phyloP scores from a whole-genome alignment of 2,113 vertebrate species.

The Paramormyrops kingsleyae region DNA sequence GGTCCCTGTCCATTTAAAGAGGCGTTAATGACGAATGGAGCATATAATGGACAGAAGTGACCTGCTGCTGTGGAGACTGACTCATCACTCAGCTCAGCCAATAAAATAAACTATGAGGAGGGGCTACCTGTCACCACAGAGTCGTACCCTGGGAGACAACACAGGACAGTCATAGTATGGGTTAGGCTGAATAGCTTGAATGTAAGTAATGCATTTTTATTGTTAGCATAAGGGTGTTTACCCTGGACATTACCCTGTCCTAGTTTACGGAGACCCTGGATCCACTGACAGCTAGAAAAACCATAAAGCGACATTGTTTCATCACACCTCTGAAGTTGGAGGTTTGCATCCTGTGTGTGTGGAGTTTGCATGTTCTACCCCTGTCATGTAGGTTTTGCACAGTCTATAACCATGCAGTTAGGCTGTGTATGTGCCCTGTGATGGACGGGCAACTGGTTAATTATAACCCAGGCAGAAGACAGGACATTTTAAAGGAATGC shows the following conservation, averaged over 20 bases:
- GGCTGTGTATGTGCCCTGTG: neutral
- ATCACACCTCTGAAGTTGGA: neutral
- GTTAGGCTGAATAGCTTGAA: neutral
- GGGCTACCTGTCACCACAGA: slow-evolving; percentile 9
- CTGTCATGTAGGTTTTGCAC: neutral
- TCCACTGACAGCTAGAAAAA: neutral
- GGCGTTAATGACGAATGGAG: slow-evolving; percentile 29
- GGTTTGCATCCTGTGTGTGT: neutral
- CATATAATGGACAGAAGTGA: slow-evolving; percentile 20
- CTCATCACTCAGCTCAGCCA: slow-evolving; percentile 23
- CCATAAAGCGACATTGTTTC: neutral
- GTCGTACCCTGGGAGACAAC: neutral
- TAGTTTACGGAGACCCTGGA: neutral
- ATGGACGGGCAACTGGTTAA: neutral
- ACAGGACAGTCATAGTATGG: neutral
- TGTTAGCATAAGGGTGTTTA: neutral
- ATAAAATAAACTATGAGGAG: slow-evolving; percentile 3
- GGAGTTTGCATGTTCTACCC: neutral
- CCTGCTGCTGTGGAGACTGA: slow-evolving; percentile 28
- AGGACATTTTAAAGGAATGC: neutral
- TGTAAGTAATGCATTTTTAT: neutral
- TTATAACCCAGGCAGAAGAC: neutral
- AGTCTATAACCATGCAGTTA: neutral
- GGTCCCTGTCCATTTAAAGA: slow-evolving; percentile 32
- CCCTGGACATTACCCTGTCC: neutral